Base-by-base conservation (phyloP, 2,113 vertebrate species). In the Syrrhaptes paradoxus region DNA sequence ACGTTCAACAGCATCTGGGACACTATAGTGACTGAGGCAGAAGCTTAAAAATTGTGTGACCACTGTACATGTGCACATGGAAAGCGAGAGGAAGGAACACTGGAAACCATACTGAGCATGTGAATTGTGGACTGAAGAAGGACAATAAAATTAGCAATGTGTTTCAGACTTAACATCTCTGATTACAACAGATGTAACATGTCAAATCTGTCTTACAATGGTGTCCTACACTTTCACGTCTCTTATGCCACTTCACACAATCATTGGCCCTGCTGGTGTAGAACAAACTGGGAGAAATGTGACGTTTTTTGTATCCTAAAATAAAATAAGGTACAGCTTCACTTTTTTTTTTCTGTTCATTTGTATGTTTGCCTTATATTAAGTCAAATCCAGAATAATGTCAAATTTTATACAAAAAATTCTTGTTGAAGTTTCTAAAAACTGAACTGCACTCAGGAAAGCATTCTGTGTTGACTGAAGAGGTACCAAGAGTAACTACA, bases 221-320 rank as follows among this genome's bases (percentile, higher is more conserved):
- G 3, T 18, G 6, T 73, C 45, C 38, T 66, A 10, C 10, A 58
- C 8, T 52, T 78, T 32, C 13, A 15, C 73, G 4, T 31, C 31
- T 38, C 16, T 25, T 41, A 41, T 41, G 22, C 36, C 6, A 11
- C 20, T 71, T 57, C 14, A 57, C 7, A 31, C 2, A 55, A 15
- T 17, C 11, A 31, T 32, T 48, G 2, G 9, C 11, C 45, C 20
- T 73, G 17, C 4, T 1, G 6, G 12, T 2, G 3, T 16, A 52
- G 29, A 57, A 70, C 7, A 31, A 89, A 51, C 5, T 55, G 17
- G 17, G 54, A 68, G 11, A 6, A 59, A 7, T 61, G 13, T 34
- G 38, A 22, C 4, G 4, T 41, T 43, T 18, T 68, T 45, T 61
- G 5, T 36, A 36, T 61, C 10, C 9, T 70, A 83, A 36, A 6